Evolutionary conservation across 2,113 vertebrate species (phyloP).

Genomic region (Salvelinus namaycush): DNA sequence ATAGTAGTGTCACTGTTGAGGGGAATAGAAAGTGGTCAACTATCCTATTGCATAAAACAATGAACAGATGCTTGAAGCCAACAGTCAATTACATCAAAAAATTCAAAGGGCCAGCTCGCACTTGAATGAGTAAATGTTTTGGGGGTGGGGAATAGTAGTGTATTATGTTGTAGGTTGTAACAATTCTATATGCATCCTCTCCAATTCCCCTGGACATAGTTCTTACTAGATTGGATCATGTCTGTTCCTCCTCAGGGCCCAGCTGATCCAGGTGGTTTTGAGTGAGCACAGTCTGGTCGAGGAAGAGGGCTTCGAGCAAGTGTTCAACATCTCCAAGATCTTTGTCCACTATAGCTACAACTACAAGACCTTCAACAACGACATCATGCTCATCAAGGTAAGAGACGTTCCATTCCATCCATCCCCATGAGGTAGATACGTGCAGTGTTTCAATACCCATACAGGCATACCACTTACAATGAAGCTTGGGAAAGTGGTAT

Average conservation of each 20-base stretch:
- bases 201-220: too few relatives aligned
- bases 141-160: too few relatives aligned
- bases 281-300: slow-evolving; percentile 61
- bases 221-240: background rate
- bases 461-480: too few relatives aligned
- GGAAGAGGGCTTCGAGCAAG: slow-evolving; percentile 67
- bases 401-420: background rate
- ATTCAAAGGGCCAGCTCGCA: too few relatives aligned
- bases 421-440: background rate
- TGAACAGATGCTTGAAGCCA: too few relatives aligned
- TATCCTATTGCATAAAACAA: too few relatives aligned
- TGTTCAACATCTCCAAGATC: slow-evolving; percentile 56
- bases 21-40: too few relatives aligned
- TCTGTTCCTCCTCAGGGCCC: slow-evolving; percentile 38
- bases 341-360: slow-evolving; percentile 29
- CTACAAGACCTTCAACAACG: slow-evolving; percentile 59
- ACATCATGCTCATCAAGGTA: slow-evolving; percentile 76
- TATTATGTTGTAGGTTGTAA: too few relatives aligned
- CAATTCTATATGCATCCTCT: too few relatives aligned
- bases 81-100: too few relatives aligned
- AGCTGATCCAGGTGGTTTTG: slow-evolving; percentile 60
- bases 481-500: too few relatives aligned
- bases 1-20: background rate
- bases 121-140: too few relatives aligned
- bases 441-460: background rate